Evolutionary conservation across 2,113 vertebrate species (phyloP).

Genomic region (Brachirus orientalis): DNA sequence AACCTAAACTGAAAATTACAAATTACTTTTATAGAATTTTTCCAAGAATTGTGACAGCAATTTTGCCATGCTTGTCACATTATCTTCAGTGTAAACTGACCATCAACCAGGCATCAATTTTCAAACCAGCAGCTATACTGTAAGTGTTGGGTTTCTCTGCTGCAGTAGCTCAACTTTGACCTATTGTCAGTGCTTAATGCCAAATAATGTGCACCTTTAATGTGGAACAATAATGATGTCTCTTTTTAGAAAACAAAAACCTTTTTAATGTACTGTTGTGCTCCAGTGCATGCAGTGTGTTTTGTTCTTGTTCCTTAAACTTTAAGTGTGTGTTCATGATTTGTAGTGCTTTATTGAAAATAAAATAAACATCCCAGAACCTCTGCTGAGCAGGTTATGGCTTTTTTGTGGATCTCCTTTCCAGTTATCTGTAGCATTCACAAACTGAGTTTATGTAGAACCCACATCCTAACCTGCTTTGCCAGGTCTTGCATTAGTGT

Average conservation of each 20-base stretch:
- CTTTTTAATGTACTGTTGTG: constrained; percentile 71
- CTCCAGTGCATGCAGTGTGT: constrained; percentile 79
- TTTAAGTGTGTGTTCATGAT: constrained; percentile 78
- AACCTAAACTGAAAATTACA: constrained; percentile 48
- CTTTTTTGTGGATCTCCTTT: neutral
- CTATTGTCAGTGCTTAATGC: constrained; percentile 78
- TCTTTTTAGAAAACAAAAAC: constrained; percentile 55
- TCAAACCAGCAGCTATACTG: constrained; percentile 60
- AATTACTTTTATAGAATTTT: constrained; percentile 81
- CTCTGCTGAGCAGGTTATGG: constrained; percentile 18
- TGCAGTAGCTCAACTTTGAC: constrained; percentile 61
- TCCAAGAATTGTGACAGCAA: constrained; percentile 67
- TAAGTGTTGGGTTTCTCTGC: constrained; percentile 46
- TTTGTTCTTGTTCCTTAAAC: constrained; percentile 70
- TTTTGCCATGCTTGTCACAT: constrained; percentile 36
- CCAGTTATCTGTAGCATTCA: constrained; percentile 27
- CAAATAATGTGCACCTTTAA: constrained; percentile 81
- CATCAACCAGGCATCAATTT: constrained; percentile 68
- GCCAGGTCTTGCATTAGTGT: constrained; percentile 40
- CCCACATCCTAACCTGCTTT: constrained; percentile 26
- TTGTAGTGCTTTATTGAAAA: constrained; percentile 79
- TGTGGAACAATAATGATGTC: constrained; percentile 71
- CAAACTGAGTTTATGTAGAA: constrained; percentile 16
- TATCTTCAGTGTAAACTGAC: constrained; percentile 66
- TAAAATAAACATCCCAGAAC: constrained; percentile 30